Evolutionary conservation across 1,140 invertebrate genomes (phyloP), one percentile per base, ranked within the genome.

Genomic region (Drosophila saltans): DNA sequence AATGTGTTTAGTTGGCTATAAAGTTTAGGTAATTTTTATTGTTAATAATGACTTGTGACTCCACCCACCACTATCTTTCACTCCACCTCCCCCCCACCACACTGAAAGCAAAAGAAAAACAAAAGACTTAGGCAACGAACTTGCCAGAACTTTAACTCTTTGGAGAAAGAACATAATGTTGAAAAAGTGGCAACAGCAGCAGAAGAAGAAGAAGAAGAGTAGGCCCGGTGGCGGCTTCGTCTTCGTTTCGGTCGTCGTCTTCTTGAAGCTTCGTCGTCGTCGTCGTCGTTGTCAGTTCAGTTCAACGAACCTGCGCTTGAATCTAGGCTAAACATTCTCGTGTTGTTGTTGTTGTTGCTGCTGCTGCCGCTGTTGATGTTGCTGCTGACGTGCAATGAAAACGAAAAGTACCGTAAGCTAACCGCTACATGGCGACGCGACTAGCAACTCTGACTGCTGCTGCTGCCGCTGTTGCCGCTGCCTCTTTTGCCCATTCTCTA

Each of bases 261-360:
- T 52, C 45, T 24, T 48, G 16, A 16, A 16, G 16, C 45, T 21
- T 52, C 45, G 45, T 52, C 45, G 26, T 52, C 45, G 10, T 52
- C 63, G 41, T 56, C 43, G 41, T 36, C 61, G 21, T 63, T 64
- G 70, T 70, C 78, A 85, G 91, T 92, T 92, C 91, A 92, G 91
- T 92, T 92, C 91, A 92, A 88, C 91, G 91, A 92, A 91, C 91
- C 83, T 81, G 82, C 89, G 80, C 89, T 89, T 75, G 84, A 92
- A 92, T 92, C 91, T 92, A 92, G 91, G 91, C 91, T 92, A 92
- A 92, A 92, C 91, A 91, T 90, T 92, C 83, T 89, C 80, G 86
- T 83, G 86, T 74, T 61, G 59, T 66, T 69, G 73, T 40, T 55
- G 69, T 41, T 60, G 30, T 40, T 30, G 70, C 70, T 62, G 65